A percentile compares a stretch with the other conserved stretches of the same genome.
Evolutionary conservation across 1,140 invertebrate species (phyloP).

Genomic region (Neuroterus valhalla): DNA sequence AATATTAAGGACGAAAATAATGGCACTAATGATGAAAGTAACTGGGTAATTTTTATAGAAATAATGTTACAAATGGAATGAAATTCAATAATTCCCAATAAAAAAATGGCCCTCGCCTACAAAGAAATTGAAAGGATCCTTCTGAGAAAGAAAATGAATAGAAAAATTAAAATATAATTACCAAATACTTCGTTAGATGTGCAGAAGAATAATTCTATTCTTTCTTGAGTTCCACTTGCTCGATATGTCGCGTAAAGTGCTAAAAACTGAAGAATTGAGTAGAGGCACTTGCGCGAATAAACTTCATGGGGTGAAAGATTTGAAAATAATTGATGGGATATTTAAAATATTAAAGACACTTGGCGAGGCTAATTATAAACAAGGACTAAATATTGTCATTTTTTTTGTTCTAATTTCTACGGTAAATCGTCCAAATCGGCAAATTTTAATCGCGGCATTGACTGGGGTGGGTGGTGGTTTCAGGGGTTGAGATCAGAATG

Average conservation of each 20-base stretch:
- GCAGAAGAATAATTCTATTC: background rate
- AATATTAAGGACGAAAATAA: too few species aligned
- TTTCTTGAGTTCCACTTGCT: constrained; percentile 33
- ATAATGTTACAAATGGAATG: background rate
- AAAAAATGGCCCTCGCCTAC: constrained; percentile 18
- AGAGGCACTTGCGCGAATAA: constrained; percentile 53
- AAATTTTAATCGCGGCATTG: constrained; percentile 57
- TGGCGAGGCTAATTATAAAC: constrained; percentile 41
- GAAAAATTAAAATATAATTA: background rate
- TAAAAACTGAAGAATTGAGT: constrained; percentile 44
- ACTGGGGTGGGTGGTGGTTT: constrained; percentile 55
- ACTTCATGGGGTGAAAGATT: constrained; percentile 42
- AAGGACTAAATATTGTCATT: constrained; percentile 44
- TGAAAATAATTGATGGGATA: background rate
- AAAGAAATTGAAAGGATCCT: background rate
- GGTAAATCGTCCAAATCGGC: constrained; percentile 39
- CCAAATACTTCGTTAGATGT: background rate
- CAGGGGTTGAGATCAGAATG: constrained; percentile 59
- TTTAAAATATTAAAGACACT: constrained; percentile 33
- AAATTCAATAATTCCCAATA: constrained; percentile 6
- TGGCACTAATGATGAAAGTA: too few species aligned
- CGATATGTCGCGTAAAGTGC: constrained; percentile 16
- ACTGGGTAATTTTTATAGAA: too few species aligned
- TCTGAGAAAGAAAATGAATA: background rate
- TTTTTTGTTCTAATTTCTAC: constrained; percentile 43